Evolutionary conservation across 2,113 vertebrate species (phyloP), one percentile per base, ranked within the genome.

Genomic region (Xenus cinereus): DNA sequence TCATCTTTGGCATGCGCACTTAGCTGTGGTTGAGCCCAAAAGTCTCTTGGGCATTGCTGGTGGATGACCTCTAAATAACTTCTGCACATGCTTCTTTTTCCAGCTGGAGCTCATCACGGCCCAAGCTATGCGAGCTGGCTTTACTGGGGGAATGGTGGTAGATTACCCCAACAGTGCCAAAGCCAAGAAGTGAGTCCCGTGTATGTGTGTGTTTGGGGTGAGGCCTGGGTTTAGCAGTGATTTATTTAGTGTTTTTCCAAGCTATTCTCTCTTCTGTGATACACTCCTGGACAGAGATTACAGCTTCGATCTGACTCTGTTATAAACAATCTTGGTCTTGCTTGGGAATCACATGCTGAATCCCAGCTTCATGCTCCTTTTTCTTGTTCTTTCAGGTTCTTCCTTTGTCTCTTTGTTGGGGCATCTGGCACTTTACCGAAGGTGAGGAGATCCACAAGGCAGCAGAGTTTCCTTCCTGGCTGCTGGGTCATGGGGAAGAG

Each of bases 111-210:
- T 99, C 86, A 99, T 99, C 91, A 99, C 99, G 0, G 80, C 98
- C 10, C 99, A 99, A 92, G 99, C 99, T 51, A 99, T 99, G 97
- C 99, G 94, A 94, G 99, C 99, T 6, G 99, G 99, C 59, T 99
- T 99, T 96, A 99, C 98, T 0, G 99, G 99, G 6, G 99, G 99
- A 8, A 98, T 99, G 98, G 99, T 99, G 88, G 98, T 99, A n/a
- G 99, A 99, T 97, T 99, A 99, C 81, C 99, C 99, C 90, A 99
- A 99, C 98, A 99, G 99, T 10, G 96, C 98, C 96, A 99, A 99
- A 96, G 99, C 99, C 15, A 99, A 99, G 96, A 99, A 99, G 99
- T 99, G 81, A 98, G 98, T 98, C 19, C 26, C n/a, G 24, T 62
- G 32, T 41, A 7, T n/a, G 27, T 17, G 7, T 75, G 14, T 41